Evolutionary conservation across 2,797 vertebrate species (phyloP).

Genomic region (Amniataba percoides): DNA sequence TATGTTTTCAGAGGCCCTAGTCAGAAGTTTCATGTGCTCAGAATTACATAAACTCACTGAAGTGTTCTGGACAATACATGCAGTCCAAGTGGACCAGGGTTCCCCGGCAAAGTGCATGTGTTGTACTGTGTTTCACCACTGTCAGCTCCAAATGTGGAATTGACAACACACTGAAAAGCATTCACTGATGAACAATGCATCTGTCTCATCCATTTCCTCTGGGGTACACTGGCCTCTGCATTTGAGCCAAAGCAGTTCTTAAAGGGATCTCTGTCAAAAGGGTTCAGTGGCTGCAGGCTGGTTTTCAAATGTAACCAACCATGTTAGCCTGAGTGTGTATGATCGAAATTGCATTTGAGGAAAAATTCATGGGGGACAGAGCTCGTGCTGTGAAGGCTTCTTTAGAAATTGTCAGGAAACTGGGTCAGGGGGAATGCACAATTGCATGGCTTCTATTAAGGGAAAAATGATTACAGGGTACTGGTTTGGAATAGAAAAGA

Average conservation of each 20-base stretch:
- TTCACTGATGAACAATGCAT: constrained; percentile 62
- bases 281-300: constrained; percentile 48
- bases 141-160: constrained; percentile 30
- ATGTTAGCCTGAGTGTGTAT: constrained; percentile 44
- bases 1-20: constrained; percentile 1
- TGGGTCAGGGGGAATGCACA: constrained; percentile 67
- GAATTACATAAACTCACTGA: constrained; percentile 21
- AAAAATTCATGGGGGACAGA: constrained; percentile 62
- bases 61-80: constrained; percentile 15
- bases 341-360: constrained; percentile 68
- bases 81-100: constrained; percentile 34
- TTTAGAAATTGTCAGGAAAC: constrained; percentile 69
- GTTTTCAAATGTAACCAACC: constrained; percentile 65
- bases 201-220: constrained; percentile 55
- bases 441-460: constrained; percentile 46
- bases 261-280: constrained; percentile 61
- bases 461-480: constrained; percentile 41
- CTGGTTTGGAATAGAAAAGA: constrained; percentile 28
- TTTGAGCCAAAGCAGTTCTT: constrained; percentile 50
- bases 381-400: constrained; percentile 60
- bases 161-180: constrained; percentile 43
- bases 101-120: constrained; percentile 27
- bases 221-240: constrained; percentile 23
- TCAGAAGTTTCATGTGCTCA: not conserved
- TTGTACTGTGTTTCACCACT: not conserved